Evolutionary conservation across 2,888 invertebrate species (phyloP).

Genomic region (Bombyx huttoni): DNA sequence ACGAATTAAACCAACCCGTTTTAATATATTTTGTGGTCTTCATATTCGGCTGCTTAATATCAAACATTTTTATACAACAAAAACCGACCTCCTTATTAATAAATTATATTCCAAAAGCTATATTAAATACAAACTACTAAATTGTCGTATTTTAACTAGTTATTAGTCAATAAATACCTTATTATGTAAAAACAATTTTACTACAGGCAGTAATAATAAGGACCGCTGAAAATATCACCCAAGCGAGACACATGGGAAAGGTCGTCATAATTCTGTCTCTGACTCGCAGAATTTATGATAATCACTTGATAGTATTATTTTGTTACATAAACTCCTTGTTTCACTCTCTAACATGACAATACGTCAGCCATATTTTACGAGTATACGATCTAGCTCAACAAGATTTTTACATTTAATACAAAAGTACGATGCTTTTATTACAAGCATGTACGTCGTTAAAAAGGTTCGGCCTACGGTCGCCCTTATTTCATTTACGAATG

Average conservation of each 20-base stretch:
- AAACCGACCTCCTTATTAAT: no score
- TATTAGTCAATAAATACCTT: not conserved
- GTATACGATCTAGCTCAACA: not conserved
- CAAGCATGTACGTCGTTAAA: not conserved
- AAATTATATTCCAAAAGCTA: no score
- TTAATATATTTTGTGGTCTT: no score
- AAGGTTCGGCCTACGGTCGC: not conserved
- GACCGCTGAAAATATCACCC: no score
- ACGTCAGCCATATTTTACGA: not conserved
- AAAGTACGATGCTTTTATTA: constrained; percentile 1
- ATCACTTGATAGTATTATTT: not conserved
- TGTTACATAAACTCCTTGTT: not conserved
- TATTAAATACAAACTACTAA: no score
- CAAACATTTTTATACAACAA: no score
- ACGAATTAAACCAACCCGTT: no score
- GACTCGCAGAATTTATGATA: not conserved
- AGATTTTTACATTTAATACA: not conserved
- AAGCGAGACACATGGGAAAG: not conserved
- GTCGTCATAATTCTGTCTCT: not conserved
- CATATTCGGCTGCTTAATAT: no score
- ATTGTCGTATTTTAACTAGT: no score
- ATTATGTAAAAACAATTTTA: no score
- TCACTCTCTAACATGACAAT: not conserved
- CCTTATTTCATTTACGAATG: constrained; percentile 1
- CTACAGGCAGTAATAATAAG: not conserved